These are phyloP conservation scores for Zoanthus sansibaricus DNA, from an alignment of 92 coral and sea anemone genomes.

Conservation along the genomic window DNA sequence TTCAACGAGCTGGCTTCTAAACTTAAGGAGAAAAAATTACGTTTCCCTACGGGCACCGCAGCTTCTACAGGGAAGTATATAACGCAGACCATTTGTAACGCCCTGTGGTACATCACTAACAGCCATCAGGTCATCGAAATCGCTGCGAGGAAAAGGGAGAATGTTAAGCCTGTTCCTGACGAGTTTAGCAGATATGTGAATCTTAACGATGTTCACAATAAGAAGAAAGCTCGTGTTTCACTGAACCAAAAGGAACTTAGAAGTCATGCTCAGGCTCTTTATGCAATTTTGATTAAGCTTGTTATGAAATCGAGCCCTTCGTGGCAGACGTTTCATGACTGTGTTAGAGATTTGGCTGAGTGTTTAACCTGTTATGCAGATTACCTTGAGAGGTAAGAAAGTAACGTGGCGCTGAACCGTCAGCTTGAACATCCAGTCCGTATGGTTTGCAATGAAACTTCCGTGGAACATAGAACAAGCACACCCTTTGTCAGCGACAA, in stretches of 20 bases:
- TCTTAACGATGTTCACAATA: conserved; percentile 42
- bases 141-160: conserved; percentile 46
- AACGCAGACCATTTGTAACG: conserved; percentile 50
- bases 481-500: conserved; percentile 42
- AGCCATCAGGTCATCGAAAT: conserved; percentile 44
- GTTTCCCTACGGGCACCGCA: conserved; percentile 5
- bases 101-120: conserved; percentile 61
- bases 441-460: conserved; percentile 29
- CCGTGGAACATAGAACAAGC: conserved; percentile 41
- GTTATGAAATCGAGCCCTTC: conserved; percentile 42
- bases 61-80: conserved; percentile 4
- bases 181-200: conserved; percentile 39
- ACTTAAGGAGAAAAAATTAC: not conserved
- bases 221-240: conserved; percentile 38
- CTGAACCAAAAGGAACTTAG: conserved; percentile 32
- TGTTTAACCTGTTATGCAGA: conserved; percentile 36
- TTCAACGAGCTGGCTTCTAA: conserved; percentile 8
- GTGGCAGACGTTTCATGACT: conserved; percentile 31
- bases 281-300: conserved; percentile 29
- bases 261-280: conserved; percentile 46
- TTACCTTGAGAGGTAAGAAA: conserved; percentile 38
- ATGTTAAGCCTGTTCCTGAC: conserved; percentile 42
- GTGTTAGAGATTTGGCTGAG: conserved; percentile 50
- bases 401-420: conserved; percentile 19
- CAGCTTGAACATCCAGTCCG: conserved; percentile 47